phyloP scores from a whole-genome alignment of 2,888 invertebrate species.

The Automeris io region DNA sequence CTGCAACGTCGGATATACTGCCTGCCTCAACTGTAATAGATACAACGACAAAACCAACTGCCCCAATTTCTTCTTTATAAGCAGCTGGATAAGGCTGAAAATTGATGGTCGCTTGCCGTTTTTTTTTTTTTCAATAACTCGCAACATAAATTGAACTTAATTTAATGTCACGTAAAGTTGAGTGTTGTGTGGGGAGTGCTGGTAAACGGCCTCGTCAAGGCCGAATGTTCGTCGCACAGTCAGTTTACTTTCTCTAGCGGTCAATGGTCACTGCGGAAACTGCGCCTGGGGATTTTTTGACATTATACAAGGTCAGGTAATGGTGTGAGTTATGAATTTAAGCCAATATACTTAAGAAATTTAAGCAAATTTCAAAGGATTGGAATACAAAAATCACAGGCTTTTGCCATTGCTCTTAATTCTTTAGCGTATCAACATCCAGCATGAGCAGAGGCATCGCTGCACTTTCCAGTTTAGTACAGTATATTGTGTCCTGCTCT shows the following conservation, averaged over 20 bases:
- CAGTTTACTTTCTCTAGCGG: constrained; percentile 71
- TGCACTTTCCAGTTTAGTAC: background rate
- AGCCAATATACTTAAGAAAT: background rate
- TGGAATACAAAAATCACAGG: background rate
- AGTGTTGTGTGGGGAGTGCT: constrained; percentile 20
- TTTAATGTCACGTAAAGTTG: constrained; percentile 24
- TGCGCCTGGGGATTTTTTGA: constrained; percentile 33
- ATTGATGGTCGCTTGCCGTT: constrained; percentile 19
- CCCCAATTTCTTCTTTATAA: constrained; percentile 33
- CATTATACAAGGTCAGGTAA: constrained; percentile 44
- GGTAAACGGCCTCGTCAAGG: constrained; percentile 57
- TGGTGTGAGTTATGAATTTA: constrained; percentile 3
- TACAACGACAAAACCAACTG: constrained; percentile 15
- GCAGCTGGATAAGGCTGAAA: constrained; percentile 25
- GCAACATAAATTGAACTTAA: constrained; percentile 33
- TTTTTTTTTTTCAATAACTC: constrained; percentile 33
- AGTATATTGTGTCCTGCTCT: background rate
- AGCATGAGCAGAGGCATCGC: background rate
- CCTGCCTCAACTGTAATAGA: constrained; percentile 35
- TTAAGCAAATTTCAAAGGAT: background rate
- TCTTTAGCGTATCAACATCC: background rate
- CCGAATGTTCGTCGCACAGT: constrained; percentile 47
- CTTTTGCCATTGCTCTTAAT: background rate
- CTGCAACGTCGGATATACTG: constrained; percentile 39
- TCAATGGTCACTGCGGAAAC: constrained; percentile 53